Evolutionary conservation across 2,113 vertebrate genomes (phyloP).

Genomic region (Taurulus bubalis): DNA sequence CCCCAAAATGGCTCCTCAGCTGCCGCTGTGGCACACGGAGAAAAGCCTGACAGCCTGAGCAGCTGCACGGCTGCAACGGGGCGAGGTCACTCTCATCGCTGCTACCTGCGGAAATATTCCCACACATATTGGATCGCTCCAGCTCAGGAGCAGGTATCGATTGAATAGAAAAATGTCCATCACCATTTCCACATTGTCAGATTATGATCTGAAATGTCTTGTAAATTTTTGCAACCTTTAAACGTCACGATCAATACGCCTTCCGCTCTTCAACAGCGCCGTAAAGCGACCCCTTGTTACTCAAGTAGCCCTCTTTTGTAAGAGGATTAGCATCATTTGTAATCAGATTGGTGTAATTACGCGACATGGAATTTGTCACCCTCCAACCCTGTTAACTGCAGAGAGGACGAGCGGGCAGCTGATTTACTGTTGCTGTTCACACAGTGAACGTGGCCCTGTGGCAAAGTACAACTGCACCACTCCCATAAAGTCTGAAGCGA

Average conservation of each 20-base stretch:
- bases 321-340: constrained; percentile 61
- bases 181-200: neutral
- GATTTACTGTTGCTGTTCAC: constrained; percentile 61
- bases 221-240: neutral
- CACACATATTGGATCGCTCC: neutral
- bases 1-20: constrained; percentile 78
- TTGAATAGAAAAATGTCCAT: neutral
- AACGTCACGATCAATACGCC: neutral
- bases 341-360: constrained; percentile 69
- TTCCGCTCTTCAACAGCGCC: constrained; percentile 12
- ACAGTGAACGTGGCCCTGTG: constrained; percentile 43
- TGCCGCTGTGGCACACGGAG: constrained; percentile 63
- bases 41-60: constrained; percentile 57
- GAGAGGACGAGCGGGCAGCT: constrained; percentile 64
- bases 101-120: constrained; percentile 46
- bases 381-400: constrained; percentile 57
- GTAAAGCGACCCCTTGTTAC: constrained; percentile 35
- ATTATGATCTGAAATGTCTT: neutral
- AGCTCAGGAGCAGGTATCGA: neutral
- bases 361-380: constrained; percentile 58
- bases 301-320: constrained; percentile 50
- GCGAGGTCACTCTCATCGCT: constrained; percentile 63
- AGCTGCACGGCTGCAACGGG: constrained; percentile 62
- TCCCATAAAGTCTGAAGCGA: constrained; percentile 50
- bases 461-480: constrained; percentile 25